Conservation (phyloP, 2,797 vertebrate species). For the Ispidina lecontei region DNA sequence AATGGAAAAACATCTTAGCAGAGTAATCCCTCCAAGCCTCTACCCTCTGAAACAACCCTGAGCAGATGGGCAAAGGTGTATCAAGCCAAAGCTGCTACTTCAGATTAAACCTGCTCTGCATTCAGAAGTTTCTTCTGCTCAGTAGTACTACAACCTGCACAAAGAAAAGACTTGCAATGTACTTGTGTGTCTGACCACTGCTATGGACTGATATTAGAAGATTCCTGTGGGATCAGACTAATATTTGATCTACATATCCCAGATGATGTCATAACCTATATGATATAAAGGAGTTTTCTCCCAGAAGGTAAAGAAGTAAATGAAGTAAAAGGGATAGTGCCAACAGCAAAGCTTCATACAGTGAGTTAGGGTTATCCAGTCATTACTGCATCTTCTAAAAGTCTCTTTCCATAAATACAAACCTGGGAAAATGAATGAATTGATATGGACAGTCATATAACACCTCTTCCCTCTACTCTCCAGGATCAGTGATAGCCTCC, state of each 20-base stretch:
- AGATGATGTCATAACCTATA: background rate
- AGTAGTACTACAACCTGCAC: background rate
- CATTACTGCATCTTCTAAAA: background rate
- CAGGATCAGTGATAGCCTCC: background rate
- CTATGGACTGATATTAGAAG: accelerated
- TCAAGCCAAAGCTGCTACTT: background rate
- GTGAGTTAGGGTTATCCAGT: accelerated
- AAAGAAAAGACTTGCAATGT: background rate
- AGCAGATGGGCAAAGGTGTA: background rate
- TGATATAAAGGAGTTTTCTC: background rate
- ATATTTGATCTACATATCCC: background rate
- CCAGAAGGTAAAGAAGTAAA: background rate
- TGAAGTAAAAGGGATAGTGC: background rate
- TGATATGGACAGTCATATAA: background rate
- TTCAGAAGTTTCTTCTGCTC: background rate
- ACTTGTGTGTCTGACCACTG: accelerated
- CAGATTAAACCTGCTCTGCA: background rate
- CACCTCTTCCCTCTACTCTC: background rate
- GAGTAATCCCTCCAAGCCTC: background rate
- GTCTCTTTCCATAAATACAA: background rate
- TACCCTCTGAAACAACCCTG: background rate
- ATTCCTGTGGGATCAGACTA: background rate
- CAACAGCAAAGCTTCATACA: background rate
- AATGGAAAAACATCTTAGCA: background rate
- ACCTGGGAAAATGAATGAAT: background rate